A percentile compares a stretch with the other conserved stretches of the same genome.
These are phyloP conservation scores for Lucilia sericata DNA, from an alignment of 1,140 invertebrate species.

Conservation along the genomic window DNA sequence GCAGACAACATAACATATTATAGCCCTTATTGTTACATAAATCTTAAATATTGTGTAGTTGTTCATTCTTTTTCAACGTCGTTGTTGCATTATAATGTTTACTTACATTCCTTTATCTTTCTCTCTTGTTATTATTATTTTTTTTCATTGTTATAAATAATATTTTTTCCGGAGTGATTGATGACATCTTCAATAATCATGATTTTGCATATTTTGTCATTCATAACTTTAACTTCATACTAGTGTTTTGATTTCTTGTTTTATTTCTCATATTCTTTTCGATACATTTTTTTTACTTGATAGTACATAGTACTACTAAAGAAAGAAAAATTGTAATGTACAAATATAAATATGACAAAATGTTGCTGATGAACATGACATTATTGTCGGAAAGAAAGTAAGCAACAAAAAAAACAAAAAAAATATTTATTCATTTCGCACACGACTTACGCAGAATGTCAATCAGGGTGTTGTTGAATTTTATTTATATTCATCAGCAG, in stretches of 20 bases:
- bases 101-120: background rate
- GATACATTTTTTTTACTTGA: background rate
- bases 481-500: no score
- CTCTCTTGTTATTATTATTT: background rate
- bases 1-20: background rate
- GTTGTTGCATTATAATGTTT: slow-evolving; percentile 15
- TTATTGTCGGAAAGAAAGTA: slow-evolving; percentile 1
- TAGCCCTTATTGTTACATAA: background rate
- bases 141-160: background rate
- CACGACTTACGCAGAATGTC: slow-evolving; percentile 21
- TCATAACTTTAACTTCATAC: background rate
- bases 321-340: background rate
- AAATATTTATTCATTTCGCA: slow-evolving; percentile 22
- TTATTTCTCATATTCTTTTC: background rate
- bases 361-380: slow-evolving; percentile 22
- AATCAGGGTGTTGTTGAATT: background rate
- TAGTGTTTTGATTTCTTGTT: background rate
- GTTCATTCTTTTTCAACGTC: background rate
- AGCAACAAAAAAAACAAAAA: background rate
- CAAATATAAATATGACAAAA: background rate
- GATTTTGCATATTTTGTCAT: slow-evolving; percentile 23
- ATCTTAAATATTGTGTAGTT: slow-evolving; percentile 18
- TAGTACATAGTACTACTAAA: background rate
- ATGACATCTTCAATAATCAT: slow-evolving; percentile 27
- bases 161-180: background rate